Conservation (phyloP, 2,888 invertebrate genomes). For the Chloromyia formosa region DNA sequence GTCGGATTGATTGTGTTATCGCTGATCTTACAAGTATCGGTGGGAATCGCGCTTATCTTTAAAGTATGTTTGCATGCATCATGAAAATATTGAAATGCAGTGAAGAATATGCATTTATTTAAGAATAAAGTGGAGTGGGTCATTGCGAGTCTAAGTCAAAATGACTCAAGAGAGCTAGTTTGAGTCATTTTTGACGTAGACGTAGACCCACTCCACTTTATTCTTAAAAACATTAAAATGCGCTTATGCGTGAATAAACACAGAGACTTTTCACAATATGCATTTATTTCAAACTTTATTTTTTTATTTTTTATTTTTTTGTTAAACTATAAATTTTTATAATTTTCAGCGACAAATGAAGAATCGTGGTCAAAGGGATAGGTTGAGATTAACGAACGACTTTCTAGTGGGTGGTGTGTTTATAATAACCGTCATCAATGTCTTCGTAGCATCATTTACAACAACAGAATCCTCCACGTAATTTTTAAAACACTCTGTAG, state of each 20-base stretch:
- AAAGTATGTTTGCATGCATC: conserved; percentile 64
- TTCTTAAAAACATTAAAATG: no score
- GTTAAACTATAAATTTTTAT: no score
- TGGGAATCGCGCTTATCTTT: conserved; percentile 71
- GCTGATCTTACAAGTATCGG: conserved; percentile 71
- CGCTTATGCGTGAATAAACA: no score
- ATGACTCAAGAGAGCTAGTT: no score
- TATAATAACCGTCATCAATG: conserved; percentile 74
- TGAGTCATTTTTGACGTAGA: no score
- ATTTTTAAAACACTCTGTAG: no score
- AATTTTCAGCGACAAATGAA: conserved; percentile 57
- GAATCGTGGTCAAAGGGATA: conserved; percentile 54
- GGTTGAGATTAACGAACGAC: conserved; percentile 69
- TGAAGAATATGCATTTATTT: background rate
- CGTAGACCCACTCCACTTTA: no score
- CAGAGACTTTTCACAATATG: no score
- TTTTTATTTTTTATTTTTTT: background rate
- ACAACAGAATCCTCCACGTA: conserved; percentile 58
- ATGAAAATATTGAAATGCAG: no score
- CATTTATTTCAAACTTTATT: no score
- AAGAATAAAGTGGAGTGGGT: no score
- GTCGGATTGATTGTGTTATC: conserved; percentile 69
- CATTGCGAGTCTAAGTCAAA: no score
- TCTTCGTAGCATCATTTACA: conserved; percentile 69
- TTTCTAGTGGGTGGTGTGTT: conserved; percentile 72